phyloP scores from a whole-genome alignment of 2,797 vertebrate genomes.

The Aphelocoma californica region DNA sequence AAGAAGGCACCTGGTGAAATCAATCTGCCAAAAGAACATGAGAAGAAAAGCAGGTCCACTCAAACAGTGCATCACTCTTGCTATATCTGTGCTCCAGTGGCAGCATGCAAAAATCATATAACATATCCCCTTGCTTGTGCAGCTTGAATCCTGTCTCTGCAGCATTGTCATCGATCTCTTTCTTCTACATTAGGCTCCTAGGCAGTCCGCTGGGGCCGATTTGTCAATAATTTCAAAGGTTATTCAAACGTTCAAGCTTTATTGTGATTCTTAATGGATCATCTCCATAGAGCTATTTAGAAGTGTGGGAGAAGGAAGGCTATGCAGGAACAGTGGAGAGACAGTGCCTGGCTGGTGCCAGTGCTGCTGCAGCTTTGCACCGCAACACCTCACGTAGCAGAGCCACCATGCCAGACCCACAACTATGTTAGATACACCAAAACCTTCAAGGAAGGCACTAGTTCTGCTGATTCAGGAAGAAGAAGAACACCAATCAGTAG shows the following conservation, averaged over 20 bases:
- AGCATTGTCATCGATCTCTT: constrained; percentile 49
- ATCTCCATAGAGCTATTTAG: constrained; percentile 45
- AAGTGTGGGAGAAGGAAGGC: constrained; percentile 35
- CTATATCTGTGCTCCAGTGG: background rate
- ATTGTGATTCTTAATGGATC: constrained; percentile 60
- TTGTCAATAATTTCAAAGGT: constrained; percentile 68
- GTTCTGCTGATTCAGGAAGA: background rate
- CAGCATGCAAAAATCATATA: constrained; percentile 4
- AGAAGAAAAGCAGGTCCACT: background rate
- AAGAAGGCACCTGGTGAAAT: background rate
- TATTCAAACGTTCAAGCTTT: constrained; percentile 54
- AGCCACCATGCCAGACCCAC: background rate
- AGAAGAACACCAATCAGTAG: background rate
- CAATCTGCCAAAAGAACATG: background rate
- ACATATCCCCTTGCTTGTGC: background rate
- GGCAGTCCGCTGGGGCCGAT: background rate
- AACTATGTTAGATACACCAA: accelerated
- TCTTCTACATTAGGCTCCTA: constrained; percentile 22
- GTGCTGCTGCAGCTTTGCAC: background rate
- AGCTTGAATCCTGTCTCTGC: constrained; percentile 53
- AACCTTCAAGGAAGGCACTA: background rate
- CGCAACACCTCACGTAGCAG: background rate
- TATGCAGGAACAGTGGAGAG: background rate
- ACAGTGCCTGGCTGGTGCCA: background rate
- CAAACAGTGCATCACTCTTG: background rate